Evolutionary conservation across 2,888 invertebrate genomes (phyloP).

Genomic region (Drosophila sordidula): DNA sequence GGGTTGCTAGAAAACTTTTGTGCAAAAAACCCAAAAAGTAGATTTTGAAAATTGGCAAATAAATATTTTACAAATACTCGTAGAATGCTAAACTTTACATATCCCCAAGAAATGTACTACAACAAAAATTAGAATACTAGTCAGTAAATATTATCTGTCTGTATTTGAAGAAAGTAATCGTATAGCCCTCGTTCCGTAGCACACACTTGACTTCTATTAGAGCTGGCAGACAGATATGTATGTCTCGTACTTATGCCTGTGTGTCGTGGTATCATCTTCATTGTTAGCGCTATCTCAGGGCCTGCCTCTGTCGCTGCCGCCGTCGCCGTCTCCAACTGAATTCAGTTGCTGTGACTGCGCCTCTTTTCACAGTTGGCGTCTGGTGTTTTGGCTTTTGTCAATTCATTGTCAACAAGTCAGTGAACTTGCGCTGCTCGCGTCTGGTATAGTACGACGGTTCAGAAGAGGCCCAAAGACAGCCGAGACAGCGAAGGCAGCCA

Average conservation of each 20-base stretch:
- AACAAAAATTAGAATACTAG: no score
- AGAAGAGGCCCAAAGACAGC: slow-evolving; percentile 40
- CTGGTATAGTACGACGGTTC: slow-evolving; percentile 29
- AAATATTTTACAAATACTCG: background rate
- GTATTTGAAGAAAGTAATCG: background rate
- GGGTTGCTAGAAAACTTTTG: slow-evolving; percentile 15
- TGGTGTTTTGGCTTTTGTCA: slow-evolving; percentile 68
- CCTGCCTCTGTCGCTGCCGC: slow-evolving; percentile 1
- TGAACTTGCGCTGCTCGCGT: slow-evolving; percentile 58
- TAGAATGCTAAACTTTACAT: no score
- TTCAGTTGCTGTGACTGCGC: slow-evolving; percentile 33
- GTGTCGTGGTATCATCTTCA: slow-evolving; percentile 62
- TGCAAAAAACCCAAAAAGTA: background rate
- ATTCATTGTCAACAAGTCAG: slow-evolving; percentile 78
- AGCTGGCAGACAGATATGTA: slow-evolving; percentile 34
- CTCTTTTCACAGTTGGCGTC: slow-evolving; percentile 42
- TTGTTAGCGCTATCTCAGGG: slow-evolving; percentile 46
- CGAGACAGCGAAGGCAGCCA: slow-evolving; percentile 21
- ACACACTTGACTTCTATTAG: slow-evolving; percentile 30
- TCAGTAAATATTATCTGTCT: no score
- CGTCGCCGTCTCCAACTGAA: slow-evolving; percentile 4
- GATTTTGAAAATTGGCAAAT: background rate
- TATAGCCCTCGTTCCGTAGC: slow-evolving; percentile 19
- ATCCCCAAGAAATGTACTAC: no score
- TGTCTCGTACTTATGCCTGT: slow-evolving; percentile 52